Conservation (phyloP, 2,888 invertebrate species). For the Perizoma flavofasciatum region DNA sequence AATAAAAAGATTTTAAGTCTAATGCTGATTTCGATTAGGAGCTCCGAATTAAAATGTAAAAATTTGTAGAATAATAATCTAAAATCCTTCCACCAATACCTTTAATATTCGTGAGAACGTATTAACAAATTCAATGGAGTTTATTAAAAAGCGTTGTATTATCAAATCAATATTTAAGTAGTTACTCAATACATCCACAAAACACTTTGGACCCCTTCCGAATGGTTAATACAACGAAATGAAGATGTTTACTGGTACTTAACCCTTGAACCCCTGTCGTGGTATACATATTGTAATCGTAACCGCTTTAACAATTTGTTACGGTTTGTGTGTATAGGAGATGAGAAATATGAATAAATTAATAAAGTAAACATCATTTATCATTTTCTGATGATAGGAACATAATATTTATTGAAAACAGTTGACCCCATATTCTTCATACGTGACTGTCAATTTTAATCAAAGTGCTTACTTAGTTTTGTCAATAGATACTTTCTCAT, state of each 20-base stretch:
- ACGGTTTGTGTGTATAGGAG: conserved; percentile 44
- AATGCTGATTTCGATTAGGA: too few species aligned
- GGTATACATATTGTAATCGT: conserved; percentile 25
- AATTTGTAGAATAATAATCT: too few species aligned
- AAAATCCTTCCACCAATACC: conserved; percentile 43
- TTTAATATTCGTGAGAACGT: conserved; percentile 62
- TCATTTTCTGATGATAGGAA: conserved; percentile 32
- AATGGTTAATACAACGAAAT: conserved; percentile 67
- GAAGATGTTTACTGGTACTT: conserved; percentile 75
- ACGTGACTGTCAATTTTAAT: conserved; percentile 10
- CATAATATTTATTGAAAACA: conserved; percentile 33
- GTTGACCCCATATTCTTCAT: conserved; percentile 29
- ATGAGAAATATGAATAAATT: conserved; percentile 40
- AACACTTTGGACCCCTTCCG: conserved; percentile 58
- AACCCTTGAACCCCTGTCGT: conserved; percentile 66
- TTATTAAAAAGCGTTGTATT: conserved; percentile 56
- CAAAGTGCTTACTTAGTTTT: background rate
- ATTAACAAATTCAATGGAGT: conserved; percentile 41
- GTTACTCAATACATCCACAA: conserved; percentile 44
- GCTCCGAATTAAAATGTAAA: too few species aligned
- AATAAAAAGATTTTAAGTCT: conserved; percentile 1
- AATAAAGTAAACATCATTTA: conserved; percentile 42
- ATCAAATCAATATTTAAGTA: conserved; percentile 48
- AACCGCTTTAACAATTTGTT: conserved; percentile 66
- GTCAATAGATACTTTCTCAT: background rate